These are phyloP conservation scores for Calameuta idolon DNA, from an alignment of 2,888 invertebrate species.

Conservation along the genomic window DNA sequence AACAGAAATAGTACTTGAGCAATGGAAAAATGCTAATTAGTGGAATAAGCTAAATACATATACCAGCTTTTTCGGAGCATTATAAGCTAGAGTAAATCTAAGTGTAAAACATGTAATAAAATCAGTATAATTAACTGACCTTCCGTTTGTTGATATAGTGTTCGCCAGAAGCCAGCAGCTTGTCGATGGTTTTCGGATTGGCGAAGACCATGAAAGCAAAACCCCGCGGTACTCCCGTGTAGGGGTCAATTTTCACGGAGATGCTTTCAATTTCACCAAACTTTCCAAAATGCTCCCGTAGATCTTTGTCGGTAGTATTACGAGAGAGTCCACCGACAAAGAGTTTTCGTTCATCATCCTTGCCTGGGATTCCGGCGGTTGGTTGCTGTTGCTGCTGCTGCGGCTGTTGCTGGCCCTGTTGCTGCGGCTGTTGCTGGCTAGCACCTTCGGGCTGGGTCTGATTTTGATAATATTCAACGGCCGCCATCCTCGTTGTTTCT, in stretches of 20 bases:
- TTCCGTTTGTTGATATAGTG: conserved; percentile 75
- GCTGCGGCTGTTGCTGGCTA: conserved; percentile 28
- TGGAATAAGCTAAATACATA: not conserved
- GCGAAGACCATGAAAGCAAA: conserved; percentile 77
- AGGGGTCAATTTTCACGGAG: conserved; percentile 74
- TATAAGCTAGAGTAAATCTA: not conserved
- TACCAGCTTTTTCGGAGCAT: not conserved
- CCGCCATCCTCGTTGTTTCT: conserved; percentile 50
- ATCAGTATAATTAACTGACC: conserved; percentile 41
- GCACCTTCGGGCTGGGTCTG: conserved; percentile 31
- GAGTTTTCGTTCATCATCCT: conserved; percentile 72
- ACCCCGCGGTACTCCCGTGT: conserved; percentile 74
- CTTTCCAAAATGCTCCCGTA: conserved; percentile 74
- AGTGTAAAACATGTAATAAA: not conserved
- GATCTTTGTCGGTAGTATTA: conserved; percentile 72
- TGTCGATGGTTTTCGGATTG: conserved; percentile 71
- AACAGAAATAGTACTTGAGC: not conserved
- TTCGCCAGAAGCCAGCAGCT: conserved; percentile 68
- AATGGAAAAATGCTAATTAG: not conserved
- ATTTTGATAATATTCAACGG: conserved; percentile 60
- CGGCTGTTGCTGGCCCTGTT: conserved; percentile 41
- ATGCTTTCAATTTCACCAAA: conserved; percentile 75
- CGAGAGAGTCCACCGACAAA: conserved; percentile 76
- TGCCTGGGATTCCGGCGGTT: conserved; percentile 65
- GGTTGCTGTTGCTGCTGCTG: conserved; percentile 53